Percentiles rank a stretch among this genome's conserved stretches.
Conservation (phyloP, 2,888 invertebrate species). For the Eumerus sabulonum region DNA sequence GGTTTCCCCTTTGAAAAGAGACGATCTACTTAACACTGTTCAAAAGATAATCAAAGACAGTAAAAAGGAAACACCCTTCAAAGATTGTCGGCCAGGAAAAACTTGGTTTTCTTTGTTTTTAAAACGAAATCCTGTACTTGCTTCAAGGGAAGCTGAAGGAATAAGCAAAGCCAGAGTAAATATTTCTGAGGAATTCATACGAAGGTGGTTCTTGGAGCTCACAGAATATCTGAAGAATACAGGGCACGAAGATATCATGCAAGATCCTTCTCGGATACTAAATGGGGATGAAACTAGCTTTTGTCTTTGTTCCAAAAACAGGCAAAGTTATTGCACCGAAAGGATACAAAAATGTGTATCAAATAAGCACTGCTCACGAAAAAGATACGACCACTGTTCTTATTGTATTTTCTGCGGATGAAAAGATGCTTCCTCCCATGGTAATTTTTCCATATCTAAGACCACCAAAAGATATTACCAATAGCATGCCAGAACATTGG, state of each 20-base stretch:
- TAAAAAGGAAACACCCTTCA: slow-evolving; percentile 32
- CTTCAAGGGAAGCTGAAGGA: slow-evolving; percentile 27
- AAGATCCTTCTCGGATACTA: slow-evolving; percentile 13
- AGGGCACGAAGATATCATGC: slow-evolving; percentile 19
- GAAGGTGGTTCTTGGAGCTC: no score
- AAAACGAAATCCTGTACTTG: slow-evolving; percentile 31
- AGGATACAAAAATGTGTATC: no score
- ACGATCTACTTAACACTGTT: neutral
- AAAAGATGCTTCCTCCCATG: slow-evolving; percentile 13
- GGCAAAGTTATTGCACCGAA: no score
- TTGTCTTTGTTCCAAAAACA: slow-evolving; percentile 15
- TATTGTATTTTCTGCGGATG: neutral
- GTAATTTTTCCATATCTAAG: slow-evolving; percentile 16
- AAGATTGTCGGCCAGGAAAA: no score
- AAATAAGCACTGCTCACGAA: slow-evolving; percentile 14
- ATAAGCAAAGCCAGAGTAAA: slow-evolving; percentile 21
- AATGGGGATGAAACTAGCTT: slow-evolving; percentile 21
- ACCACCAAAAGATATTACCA: no score
- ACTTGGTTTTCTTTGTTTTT: slow-evolving; percentile 31
- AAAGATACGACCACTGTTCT: slow-evolving; percentile 12
- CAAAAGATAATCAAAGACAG: slow-evolving; percentile 34
- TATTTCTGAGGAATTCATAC: slow-evolving; percentile 20
- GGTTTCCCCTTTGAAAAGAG: neutral
- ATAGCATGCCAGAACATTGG: no score
- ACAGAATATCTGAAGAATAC: slow-evolving; percentile 19